Evolutionary conservation across 2,888 invertebrate species (phyloP).

Genomic region (Tiliacea citrago): DNA sequence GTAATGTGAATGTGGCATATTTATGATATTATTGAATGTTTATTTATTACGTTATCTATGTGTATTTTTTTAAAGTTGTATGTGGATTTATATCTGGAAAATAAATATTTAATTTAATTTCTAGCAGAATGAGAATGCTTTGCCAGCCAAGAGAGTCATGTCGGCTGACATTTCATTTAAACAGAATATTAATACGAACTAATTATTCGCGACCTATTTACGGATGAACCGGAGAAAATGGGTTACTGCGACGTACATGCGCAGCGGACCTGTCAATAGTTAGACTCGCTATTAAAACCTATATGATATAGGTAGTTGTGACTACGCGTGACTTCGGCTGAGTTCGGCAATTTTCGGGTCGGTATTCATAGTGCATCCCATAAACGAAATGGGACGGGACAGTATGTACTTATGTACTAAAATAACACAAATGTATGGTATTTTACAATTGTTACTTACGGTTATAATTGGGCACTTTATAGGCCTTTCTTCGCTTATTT

Average conservation of each 20-base stretch:
- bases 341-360: conserved; percentile 36
- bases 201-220: conserved; percentile 46
- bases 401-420: conserved; percentile 15
- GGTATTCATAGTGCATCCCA: conserved; percentile 31
- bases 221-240: conserved; percentile 34
- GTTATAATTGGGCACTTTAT: conserved; percentile 52
- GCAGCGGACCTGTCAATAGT: conserved; percentile 36
- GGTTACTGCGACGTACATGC: conserved; percentile 47
- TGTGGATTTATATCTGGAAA: too few species aligned
- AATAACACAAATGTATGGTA: conserved; percentile 23
- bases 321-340: conserved; percentile 31
- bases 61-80: too few species aligned
- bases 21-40: too few species aligned
- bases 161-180: conserved; percentile 19
- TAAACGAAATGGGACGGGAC: conserved; percentile 49
- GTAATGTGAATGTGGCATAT: too few species aligned
- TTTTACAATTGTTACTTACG: conserved; percentile 50
- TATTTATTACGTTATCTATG: too few species aligned
- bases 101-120: too few species aligned
- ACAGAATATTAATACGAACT: conserved; percentile 7
- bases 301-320: conserved; percentile 5
- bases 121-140: background rate
- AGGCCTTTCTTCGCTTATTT: conserved; percentile 40
- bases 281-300: conserved; percentile 30
- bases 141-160: conserved; percentile 8